phyloP scores from a whole-genome alignment of 2,113 vertebrate species.

The Chloebia gouldiae region DNA sequence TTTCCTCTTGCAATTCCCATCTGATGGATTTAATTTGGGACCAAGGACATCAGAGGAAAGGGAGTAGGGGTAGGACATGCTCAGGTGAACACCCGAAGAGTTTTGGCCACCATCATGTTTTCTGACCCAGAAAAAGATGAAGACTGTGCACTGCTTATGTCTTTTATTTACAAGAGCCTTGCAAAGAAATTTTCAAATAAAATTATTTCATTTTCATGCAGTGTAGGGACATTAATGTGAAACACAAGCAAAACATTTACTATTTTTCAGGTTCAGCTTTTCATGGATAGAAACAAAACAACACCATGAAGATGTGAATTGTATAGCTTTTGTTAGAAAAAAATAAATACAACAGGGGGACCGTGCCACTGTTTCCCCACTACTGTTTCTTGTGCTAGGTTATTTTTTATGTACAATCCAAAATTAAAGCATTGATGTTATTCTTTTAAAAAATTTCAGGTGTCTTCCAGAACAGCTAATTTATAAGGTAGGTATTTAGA shows the following conservation, averaged over 20 bases:
- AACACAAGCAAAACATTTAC: not conserved
- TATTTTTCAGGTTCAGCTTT: not conserved
- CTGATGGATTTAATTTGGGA: no score
- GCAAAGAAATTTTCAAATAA: not conserved
- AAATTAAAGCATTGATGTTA: not conserved
- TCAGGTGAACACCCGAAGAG: not conserved
- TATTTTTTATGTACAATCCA: not conserved
- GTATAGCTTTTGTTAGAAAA: not conserved
- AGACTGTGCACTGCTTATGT: accelerated
- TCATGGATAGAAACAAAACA: not conserved
- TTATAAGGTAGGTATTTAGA: not conserved
- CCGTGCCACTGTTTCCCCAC: not conserved
- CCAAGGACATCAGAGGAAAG: not conserved
- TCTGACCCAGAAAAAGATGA: not conserved
- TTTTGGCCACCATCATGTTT: not conserved
- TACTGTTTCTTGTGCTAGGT: not conserved
- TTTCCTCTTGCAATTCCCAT: not conserved
- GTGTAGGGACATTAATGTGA: not conserved
- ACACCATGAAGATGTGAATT: not conserved
- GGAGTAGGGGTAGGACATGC: no score
- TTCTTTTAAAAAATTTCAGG: not conserved
- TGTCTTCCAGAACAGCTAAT: not conserved
- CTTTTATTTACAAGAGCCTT: not conserved
- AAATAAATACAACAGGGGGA: not conserved
- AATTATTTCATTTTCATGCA: not conserved